A percentile compares a stretch with the other conserved stretches of the same genome.
These are phyloP conservation scores for Agrypnus murinus DNA, from an alignment of 2,888 invertebrate species.

Conservation along the genomic window DNA sequence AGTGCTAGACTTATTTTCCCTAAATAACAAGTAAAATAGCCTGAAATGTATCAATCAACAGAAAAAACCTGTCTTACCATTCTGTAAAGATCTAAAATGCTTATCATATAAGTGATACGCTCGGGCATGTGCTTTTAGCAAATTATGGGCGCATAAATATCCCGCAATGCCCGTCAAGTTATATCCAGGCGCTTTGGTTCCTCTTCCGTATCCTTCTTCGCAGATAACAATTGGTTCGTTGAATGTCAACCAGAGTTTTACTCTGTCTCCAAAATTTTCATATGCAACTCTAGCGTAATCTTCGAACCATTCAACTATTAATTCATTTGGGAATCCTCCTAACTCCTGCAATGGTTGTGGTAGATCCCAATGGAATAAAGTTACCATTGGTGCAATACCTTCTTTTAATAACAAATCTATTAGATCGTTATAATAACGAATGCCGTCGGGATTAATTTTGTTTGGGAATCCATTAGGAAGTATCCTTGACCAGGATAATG, in stretches of 20 bases:
- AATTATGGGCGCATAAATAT: slow-evolving; percentile 78
- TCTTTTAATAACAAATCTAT: slow-evolving; percentile 73
- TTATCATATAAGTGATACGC: slow-evolving; percentile 78
- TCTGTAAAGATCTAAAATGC: slow-evolving; percentile 73
- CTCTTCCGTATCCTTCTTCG: slow-evolving; percentile 61
- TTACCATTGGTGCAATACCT: slow-evolving; percentile 74
- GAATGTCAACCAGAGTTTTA: slow-evolving; percentile 73
- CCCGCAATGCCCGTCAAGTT: slow-evolving; percentile 73
- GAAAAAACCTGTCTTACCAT: slow-evolving; percentile 69
- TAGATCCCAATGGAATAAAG: slow-evolving; percentile 75
- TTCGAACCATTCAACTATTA: slow-evolving; percentile 73
- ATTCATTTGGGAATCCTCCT: slow-evolving; percentile 72
- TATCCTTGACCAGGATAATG: slow-evolving; percentile 81
- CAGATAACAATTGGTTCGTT: slow-evolving; percentile 71
- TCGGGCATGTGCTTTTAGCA: slow-evolving; percentile 78
- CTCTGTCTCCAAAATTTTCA: slow-evolving; percentile 60
- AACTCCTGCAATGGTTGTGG: slow-evolving; percentile 71
- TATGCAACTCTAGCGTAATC: slow-evolving; percentile 74
- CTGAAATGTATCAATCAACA: background rate
- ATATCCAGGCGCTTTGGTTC: slow-evolving; percentile 64
- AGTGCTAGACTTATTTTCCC: slow-evolving; percentile 75
- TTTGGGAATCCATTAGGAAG: slow-evolving; percentile 75
- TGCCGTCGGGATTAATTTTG: slow-evolving; percentile 75
- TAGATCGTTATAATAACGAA: slow-evolving; percentile 78
- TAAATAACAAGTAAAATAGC: slow-evolving; percentile 52